Conservation (phyloP, 2,888 invertebrate genomes). For the Polia nebulosa region DNA sequence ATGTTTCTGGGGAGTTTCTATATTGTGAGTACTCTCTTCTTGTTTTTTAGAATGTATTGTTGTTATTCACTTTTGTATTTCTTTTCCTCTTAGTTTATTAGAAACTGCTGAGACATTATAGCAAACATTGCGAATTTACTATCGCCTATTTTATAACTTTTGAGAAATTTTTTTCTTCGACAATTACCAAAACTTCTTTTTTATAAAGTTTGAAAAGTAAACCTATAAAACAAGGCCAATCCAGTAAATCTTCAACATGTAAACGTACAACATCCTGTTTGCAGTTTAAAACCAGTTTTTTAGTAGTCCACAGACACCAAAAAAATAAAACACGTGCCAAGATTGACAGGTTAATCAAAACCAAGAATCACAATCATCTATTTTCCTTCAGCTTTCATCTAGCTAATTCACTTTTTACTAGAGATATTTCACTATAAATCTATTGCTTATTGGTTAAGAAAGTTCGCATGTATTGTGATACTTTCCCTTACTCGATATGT, state of each 20-base stretch:
- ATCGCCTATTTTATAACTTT: not conserved
- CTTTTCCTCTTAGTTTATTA: not conserved
- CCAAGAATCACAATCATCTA: constrained; percentile 19
- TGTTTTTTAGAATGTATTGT: constrained; percentile 31
- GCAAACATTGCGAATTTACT: not conserved
- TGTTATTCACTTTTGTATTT: not conserved
- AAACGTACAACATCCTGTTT: constrained; percentile 6
- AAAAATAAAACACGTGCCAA: constrained; percentile 36
- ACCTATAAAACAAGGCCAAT: not conserved
- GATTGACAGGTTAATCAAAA: constrained; percentile 10
- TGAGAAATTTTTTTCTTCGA: not conserved
- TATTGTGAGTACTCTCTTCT: constrained; percentile 58
- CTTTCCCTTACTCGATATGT: constrained; percentile 55
- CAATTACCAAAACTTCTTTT: not conserved
- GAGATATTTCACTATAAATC: constrained; percentile 33
- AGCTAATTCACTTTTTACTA: constrained; percentile 36
- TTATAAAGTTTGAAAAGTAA: not conserved
- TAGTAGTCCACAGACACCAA: constrained; percentile 20
- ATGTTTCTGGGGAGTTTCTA: constrained; percentile 58
- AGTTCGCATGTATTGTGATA: constrained; percentile 57
- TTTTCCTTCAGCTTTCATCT: constrained; percentile 32
- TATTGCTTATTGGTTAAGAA: constrained; percentile 43
- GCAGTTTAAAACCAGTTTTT: constrained; percentile 19
- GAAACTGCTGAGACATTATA: constrained; percentile 1
- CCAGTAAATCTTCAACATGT: not conserved